Percentiles rank a stretch among this genome's conserved stretches.
phyloP scores from a whole-genome alignment of 2,797 vertebrate species.

The Poliocrania exsul region DNA sequence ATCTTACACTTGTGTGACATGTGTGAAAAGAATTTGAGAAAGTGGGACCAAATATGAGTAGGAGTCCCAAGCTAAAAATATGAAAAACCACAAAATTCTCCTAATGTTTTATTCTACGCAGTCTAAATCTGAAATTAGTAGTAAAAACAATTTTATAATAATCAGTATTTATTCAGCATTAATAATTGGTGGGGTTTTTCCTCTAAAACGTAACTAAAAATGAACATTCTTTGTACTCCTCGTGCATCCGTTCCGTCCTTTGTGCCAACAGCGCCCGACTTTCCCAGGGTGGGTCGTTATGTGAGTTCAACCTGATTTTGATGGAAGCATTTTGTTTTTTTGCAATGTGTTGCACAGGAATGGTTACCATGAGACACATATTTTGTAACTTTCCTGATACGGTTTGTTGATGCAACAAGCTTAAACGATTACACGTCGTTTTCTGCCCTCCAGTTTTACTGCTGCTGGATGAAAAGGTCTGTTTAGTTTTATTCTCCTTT shows the following conservation, averaged over 20 bases:
- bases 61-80: not conserved
- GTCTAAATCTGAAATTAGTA: not conserved
- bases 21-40: not conserved
- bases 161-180: not conserved
- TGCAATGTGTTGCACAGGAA: constrained; percentile 29
- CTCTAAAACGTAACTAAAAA: not conserved
- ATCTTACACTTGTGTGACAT: not conserved
- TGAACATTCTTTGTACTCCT: not conserved
- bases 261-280: not conserved
- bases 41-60: not conserved
- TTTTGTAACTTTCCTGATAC: constrained; percentile 51
- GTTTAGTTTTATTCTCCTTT: constrained; percentile 58
- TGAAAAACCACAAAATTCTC: not conserved
- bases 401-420: constrained; percentile 47
- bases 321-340: constrained; percentile 37
- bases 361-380: constrained; percentile 63
- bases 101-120: not conserved
- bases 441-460: constrained; percentile 69
- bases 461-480: constrained; percentile 57
- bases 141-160: not conserved
- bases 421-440: constrained; percentile 56
- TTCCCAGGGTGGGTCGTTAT: constrained; percentile 44
- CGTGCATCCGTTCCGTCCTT: not conserved
- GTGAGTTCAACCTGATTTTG: constrained; percentile 41
- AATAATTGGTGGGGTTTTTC: not conserved